A percentile compares a stretch with the other conserved stretches of the same genome.
Conservation (phyloP, 2,797 vertebrate genomes). For the Zenarchopterus dispar region DNA sequence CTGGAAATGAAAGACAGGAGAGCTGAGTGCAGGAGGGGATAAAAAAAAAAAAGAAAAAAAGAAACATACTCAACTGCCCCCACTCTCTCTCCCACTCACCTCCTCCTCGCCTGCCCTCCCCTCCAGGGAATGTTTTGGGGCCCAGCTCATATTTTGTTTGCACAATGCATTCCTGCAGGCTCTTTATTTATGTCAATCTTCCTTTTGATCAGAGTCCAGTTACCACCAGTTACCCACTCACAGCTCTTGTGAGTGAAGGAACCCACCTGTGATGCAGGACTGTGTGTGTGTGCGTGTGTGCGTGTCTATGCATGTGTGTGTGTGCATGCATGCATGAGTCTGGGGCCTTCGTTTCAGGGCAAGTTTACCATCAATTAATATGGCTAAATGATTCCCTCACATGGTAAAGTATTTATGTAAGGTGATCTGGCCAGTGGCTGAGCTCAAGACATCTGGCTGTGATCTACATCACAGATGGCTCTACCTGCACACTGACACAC, state of each 20-base stretch:
- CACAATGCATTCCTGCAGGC: constrained; percentile 87
- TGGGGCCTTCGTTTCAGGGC: constrained; percentile 84
- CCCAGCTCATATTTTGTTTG: constrained; percentile 86
- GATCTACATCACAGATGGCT: constrained; percentile 85
- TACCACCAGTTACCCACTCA: constrained; percentile 79
- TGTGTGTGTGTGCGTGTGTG: constrained; percentile 35
- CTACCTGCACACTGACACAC: constrained; percentile 80
- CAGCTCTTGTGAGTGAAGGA: constrained; percentile 89
- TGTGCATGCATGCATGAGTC: constrained; percentile 45
- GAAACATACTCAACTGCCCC: constrained; percentile 48
- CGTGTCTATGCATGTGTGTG: constrained; percentile 36
- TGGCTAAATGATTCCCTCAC: constrained; percentile 92
- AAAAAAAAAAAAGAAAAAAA: constrained; percentile 56
- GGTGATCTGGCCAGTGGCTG: constrained; percentile 81
- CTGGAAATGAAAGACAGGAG: constrained; percentile 65
- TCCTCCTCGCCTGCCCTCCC: constrained; percentile 51
- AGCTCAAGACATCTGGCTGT: constrained; percentile 84
- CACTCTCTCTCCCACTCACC: constrained; percentile 30
- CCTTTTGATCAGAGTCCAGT: constrained; percentile 85
- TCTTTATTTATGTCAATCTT: constrained; percentile 89
- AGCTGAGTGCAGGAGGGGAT: constrained; percentile 53
- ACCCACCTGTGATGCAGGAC: constrained; percentile 89
- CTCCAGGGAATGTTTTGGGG: constrained; percentile 83
- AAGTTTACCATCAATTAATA: constrained; percentile 95
- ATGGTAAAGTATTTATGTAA: constrained; percentile 93